Base-by-base conservation (phyloP, 2,113 vertebrate species). In the Holacanthus passer region DNA sequence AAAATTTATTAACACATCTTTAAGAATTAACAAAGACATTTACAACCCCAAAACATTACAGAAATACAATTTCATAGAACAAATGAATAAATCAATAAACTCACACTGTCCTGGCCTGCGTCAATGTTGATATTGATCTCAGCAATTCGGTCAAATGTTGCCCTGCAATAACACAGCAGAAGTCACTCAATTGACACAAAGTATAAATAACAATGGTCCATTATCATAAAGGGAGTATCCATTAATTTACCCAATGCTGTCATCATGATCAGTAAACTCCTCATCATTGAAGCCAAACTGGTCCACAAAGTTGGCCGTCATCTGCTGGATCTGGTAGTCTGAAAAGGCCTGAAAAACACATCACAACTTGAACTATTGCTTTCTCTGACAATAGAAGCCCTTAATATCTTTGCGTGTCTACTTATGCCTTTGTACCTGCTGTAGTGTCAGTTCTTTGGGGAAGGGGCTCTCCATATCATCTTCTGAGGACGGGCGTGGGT, bases 281-380 rank as follows among this genome's bases (percentile, higher is more conserved):
- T 99, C 98, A 0, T 99, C 98, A 0, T 97, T 99, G 79, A 99
- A 99, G 86, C 98, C 98, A 59, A 99, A 99, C 93, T 99, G 98
- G 94, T 99, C 98, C 79, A 98, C 97, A 19, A 99, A 99, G 82
- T 96, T 97, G 0, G 98, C 97, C 0, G 98, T 98, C 98, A 99
- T 99, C 95, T 99, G 98, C 88, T 99, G 98, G 85, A 99, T 97
- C 95, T 99, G 98, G 93, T 99, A 99, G 91, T 99, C 98, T 0
- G 97, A 99, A 94, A 99, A 99, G 1, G 97, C 97, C 98, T 99
- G 84, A n/a, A 82, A 79, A 16, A 31, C 47, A 93, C 58, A 73
- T 0, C 1, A 64, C 13, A 62, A 77, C 9, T 43, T 43, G 7
- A 77, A 52, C 85, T 53, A 39, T 73, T 12, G 58, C 0, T 2